Percentiles rank a stretch among this genome's conserved stretches.
phyloP scores from a whole-genome alignment of 1,140 invertebrate species.

The Lanistes nyassanus region DNA sequence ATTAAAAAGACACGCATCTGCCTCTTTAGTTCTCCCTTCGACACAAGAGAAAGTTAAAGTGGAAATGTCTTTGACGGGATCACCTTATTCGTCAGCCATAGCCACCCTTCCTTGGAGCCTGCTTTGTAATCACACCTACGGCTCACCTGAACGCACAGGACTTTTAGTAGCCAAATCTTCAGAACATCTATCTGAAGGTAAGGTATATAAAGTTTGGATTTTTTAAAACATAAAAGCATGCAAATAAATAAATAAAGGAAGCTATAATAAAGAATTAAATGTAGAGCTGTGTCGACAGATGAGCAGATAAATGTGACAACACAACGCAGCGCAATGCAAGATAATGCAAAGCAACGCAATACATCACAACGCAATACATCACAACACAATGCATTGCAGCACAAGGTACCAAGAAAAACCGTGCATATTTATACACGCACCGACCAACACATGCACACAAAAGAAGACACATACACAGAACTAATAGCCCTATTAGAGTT shows the following conservation, averaged over 20 bases:
- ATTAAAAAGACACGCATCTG: too few species aligned
- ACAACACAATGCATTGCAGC: too few species aligned
- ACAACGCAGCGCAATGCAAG: too few species aligned
- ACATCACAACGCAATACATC: too few species aligned
- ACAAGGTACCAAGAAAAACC: too few species aligned
- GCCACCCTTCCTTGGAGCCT: not conserved
- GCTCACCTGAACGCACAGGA: not conserved
- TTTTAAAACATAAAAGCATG: not conserved
- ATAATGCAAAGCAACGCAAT: too few species aligned
- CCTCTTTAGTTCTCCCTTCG: not conserved
- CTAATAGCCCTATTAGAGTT: too few species aligned
- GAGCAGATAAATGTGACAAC: not conserved
- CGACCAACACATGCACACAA: not conserved
- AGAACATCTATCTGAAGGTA: not conserved
- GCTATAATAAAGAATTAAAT: not conserved
- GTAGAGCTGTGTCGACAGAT: not conserved
- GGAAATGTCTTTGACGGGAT: not conserved
- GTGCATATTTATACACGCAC: not conserved
- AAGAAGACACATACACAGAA: not conserved
- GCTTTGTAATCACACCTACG: conserved; percentile 2
- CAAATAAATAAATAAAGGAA: not conserved
- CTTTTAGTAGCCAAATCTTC: not conserved
- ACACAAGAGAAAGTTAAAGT: not conserved
- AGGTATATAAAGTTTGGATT: not conserved
- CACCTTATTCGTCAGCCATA: not conserved